These are phyloP conservation scores for Clunio marinus DNA, from an alignment of 2,888 invertebrate species.

Conservation along the genomic window DNA sequence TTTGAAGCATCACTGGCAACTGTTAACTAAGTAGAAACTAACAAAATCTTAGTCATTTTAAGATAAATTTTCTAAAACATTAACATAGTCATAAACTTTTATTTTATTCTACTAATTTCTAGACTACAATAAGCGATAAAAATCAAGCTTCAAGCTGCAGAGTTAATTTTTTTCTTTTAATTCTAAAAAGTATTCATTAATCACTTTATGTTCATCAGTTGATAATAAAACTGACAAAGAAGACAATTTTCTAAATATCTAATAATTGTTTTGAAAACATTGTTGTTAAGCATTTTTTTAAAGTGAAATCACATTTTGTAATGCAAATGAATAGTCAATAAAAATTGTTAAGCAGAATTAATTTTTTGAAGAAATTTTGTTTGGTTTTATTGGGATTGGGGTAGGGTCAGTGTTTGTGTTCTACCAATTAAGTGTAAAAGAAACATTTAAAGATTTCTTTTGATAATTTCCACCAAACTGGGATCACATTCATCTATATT, in stretches of 20 bases:
- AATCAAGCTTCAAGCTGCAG: too few relatives aligned
- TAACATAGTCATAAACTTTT: not conserved
- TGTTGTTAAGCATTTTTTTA: not conserved
- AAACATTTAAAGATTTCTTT: conserved; percentile 2
- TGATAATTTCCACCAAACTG: conserved; percentile 12
- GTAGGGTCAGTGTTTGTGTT: too few relatives aligned
- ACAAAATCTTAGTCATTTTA: conserved; percentile 1
- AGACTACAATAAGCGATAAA: too few relatives aligned
- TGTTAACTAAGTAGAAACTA: conserved; percentile 12
- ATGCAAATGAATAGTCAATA: conserved; percentile 9
- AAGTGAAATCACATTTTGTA: conserved; percentile 20
- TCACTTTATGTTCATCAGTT: not conserved
- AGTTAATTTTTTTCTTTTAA: too few relatives aligned
- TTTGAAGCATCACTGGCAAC: too few relatives aligned
- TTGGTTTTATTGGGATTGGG: too few relatives aligned
- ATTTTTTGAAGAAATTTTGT: too few relatives aligned
- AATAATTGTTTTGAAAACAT: conserved; percentile 32
- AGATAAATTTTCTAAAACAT: not conserved
- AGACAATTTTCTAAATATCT: not conserved
- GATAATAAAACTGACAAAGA: not conserved
- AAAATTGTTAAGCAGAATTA: conserved; percentile 9
- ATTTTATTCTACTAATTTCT: not conserved
- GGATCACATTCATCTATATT: conserved; percentile 31
- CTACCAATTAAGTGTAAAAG: too few relatives aligned
- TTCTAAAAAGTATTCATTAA: too few relatives aligned